Evolutionary conservation across 1,140 invertebrate species (phyloP), one percentile per base, ranked within the genome.

Genomic region (Ruditapes philippinarum): DNA sequence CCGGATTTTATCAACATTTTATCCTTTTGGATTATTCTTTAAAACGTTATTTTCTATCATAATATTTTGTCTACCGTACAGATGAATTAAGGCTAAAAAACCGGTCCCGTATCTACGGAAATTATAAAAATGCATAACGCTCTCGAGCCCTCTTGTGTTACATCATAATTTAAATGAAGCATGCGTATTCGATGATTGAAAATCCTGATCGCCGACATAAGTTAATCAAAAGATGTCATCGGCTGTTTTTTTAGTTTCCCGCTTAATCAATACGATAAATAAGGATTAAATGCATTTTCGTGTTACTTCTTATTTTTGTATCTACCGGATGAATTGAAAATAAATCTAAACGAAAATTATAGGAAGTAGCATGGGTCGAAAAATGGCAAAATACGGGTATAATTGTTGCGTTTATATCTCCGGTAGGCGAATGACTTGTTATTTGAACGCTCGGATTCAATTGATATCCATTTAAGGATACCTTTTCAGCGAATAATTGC

Each of bases 251-350:
- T 33, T 12, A 78, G 33, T 36, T 49, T 78, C 3, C 45, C 45
- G 45, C 45, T n/a, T 49, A 49, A 78, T 78, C 74, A 54, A 78
- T 78, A 78, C 31, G 17, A 49, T 78, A 82, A 82, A 45, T 68
- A 82, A 60, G 42, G 65, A 49, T 84, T 70, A 84, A 84, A 73
- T 70, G 49, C 45, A 57, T 84, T 84, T 84, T 84, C 82, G 49
- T 84, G 82, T 84, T 74, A 84, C 19, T 84, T 73, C 62, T 78
- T 84, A 73, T 84, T 84, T 84, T 84, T 84, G 82, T 54, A 84
- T 73, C 68, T 70, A 84, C 82, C 82, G 40, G 65, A 31, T 70
- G 45, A 73, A 84, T 84, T 73, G 65, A 84, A 70, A 84, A 73
- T 51, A 73, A 84, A 84, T 73, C 49, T 74, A 25, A 70, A 74